These are phyloP conservation scores for Lithophane ornitopus DNA, from an alignment of 2,888 invertebrate species.

Conservation along the genomic window DNA sequence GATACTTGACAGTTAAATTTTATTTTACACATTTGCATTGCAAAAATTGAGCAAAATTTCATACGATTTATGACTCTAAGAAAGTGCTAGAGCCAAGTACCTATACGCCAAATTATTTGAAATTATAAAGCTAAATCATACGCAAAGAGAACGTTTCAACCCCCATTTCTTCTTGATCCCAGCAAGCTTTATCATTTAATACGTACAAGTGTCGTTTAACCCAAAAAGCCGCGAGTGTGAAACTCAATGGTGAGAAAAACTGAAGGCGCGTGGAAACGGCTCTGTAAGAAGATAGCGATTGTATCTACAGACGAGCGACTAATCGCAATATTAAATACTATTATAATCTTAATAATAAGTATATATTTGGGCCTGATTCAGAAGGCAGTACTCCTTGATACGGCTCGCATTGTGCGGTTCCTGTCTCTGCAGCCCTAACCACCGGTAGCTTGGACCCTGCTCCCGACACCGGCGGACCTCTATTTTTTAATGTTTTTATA, in stretches of 20 bases:
- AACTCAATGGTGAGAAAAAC: conserved; percentile 65
- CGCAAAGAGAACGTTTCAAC: background rate
- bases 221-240: conserved; percentile 63
- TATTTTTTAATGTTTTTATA: too few species aligned
- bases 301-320: conserved; percentile 42
- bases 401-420: too few species aligned
- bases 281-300: conserved; percentile 59
- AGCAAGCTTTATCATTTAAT: conserved; percentile 45
- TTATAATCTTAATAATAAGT: too few species aligned
- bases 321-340: background rate
- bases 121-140: background rate
- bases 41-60: background rate
- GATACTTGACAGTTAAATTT: background rate
- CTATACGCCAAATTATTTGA: background rate
- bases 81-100: background rate
- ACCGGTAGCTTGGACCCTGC: too few species aligned
- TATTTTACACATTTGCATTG: background rate
- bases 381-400: too few species aligned
- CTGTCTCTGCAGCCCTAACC: too few species aligned
- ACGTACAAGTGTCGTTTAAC: conserved; percentile 43
- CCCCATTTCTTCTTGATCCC: conserved; percentile 10
- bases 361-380: too few species aligned
- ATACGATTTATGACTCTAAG: background rate
- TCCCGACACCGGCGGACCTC: too few species aligned
- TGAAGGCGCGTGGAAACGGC: conserved; percentile 57